Evolutionary conservation across 2,888 invertebrate genomes (phyloP).

Genomic region (Oxyteleia sp.): DNA sequence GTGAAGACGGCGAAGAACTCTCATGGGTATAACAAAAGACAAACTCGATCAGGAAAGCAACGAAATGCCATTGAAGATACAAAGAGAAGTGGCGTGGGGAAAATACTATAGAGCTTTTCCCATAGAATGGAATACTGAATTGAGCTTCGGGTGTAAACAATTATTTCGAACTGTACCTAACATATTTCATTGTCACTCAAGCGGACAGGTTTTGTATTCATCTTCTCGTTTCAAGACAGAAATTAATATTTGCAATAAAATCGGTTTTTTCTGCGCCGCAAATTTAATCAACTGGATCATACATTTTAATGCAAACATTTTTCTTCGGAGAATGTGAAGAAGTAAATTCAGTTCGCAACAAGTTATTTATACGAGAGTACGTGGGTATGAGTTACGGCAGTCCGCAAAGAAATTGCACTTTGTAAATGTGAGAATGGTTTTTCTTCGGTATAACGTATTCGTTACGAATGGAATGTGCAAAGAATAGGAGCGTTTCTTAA

Average conservation of each 20-base stretch:
- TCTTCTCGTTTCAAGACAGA: background rate
- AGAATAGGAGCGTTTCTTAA: constrained; percentile 28
- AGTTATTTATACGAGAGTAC: constrained; percentile 33
- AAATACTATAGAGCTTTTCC: constrained; percentile 29
- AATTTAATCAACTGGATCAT: background rate
- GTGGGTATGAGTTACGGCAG: constrained; percentile 20
- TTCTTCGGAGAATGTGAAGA: constrained; percentile 1
- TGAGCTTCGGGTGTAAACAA: constrained; percentile 44
- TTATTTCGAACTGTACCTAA: constrained; percentile 38
- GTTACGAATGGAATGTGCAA: constrained; percentile 29
- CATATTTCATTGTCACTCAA: constrained; percentile 20
- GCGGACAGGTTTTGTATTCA: background rate
- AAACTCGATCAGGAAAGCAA: constrained; percentile 70
- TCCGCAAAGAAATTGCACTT: constrained; percentile 16
- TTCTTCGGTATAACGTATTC: constrained; percentile 20
- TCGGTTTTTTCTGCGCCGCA: background rate
- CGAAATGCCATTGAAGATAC: constrained; percentile 59
- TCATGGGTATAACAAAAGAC: constrained; percentile 68
- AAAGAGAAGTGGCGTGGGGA: constrained; percentile 53
- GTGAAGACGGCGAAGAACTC: constrained; percentile 57
- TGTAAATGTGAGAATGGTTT: constrained; percentile 22
- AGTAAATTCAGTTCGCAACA: constrained; percentile 21
- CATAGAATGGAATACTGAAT: constrained; percentile 42
- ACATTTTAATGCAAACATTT: background rate
- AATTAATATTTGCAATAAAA: background rate